Conservation (phyloP, 2,113 vertebrate genomes). For the Orthonyx spaldingii region DNA sequence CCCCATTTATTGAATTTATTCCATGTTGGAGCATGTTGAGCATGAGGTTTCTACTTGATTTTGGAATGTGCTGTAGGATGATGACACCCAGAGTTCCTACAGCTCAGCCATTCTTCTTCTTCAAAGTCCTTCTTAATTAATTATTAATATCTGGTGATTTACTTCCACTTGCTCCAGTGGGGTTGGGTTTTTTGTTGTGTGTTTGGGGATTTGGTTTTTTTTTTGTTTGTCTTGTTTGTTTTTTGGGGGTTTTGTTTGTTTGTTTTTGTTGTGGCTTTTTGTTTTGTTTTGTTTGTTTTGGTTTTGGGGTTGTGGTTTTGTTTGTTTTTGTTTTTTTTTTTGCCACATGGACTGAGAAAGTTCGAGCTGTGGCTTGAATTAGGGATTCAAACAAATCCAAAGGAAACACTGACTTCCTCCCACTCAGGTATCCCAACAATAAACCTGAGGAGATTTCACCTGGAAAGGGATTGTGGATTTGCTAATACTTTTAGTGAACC, state of each 20-base stretch:
- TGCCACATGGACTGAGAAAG: not conserved
- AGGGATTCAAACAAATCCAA: not conserved
- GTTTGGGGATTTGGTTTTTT: not conserved
- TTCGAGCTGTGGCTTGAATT: constrained; percentile 17
- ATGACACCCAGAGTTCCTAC: not conserved
- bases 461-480: not conserved
- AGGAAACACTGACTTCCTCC: not conserved
- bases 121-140: not conserved
- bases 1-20: not conserved
- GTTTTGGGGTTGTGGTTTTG: not conserved
- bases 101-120: not conserved
- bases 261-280: not conserved
- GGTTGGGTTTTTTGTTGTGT: not conserved
- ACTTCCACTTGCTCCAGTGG: not conserved
- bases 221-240: not conserved
- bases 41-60: accelerated
- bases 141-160: not conserved
- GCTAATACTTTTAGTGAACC: not conserved
- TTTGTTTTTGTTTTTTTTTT: not conserved
- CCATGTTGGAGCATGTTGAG: accelerated
- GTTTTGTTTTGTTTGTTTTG: not conserved
- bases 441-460: not conserved
- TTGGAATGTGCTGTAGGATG: not conserved
- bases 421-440: not conserved
- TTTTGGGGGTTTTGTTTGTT: not conserved